These are phyloP conservation scores for Mythimna pallens DNA, from an alignment of 2,888 invertebrate genomes.

Conservation along the genomic window DNA sequence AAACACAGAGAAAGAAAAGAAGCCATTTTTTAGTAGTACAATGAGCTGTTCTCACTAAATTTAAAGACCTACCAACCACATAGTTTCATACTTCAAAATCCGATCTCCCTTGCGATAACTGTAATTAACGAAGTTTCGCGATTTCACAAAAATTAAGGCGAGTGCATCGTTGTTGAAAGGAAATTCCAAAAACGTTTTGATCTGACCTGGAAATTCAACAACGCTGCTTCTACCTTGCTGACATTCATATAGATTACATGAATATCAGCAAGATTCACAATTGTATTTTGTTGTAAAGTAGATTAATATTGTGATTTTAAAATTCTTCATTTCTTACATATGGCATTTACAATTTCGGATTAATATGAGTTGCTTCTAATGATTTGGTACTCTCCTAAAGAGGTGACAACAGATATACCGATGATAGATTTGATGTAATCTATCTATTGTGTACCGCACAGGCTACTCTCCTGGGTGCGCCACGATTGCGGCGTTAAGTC, in stretches of 20 bases:
- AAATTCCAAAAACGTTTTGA: constrained; percentile 15
- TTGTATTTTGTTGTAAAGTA: not conserved
- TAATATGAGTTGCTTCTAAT: too few species aligned
- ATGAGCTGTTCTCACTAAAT: not conserved
- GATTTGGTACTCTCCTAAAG: too few species aligned
- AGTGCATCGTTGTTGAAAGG: constrained; percentile 10
- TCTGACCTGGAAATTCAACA: not conserved
- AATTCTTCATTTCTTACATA: not conserved
- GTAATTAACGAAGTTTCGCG: constrained; percentile 43
- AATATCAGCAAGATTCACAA: too few species aligned
- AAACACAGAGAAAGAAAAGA: not conserved
- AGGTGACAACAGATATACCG: too few species aligned
- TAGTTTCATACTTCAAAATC: constrained; percentile 4
- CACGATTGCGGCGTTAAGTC: too few species aligned
- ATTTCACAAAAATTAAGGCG: constrained; percentile 22
- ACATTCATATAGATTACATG: too few species aligned
- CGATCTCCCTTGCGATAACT: constrained; percentile 49
- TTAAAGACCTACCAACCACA: not conserved
- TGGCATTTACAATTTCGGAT: not conserved
- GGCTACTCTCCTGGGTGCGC: too few species aligned
- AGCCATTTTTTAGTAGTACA: not conserved
- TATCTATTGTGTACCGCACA: too few species aligned
- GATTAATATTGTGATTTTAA: not conserved
- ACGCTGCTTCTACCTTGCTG: not conserved
- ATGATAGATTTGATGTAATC: too few species aligned